These are phyloP conservation scores for Patagioenas fasciata DNA, from an alignment of 2,113 vertebrate genomes.

Conservation along the genomic window DNA sequence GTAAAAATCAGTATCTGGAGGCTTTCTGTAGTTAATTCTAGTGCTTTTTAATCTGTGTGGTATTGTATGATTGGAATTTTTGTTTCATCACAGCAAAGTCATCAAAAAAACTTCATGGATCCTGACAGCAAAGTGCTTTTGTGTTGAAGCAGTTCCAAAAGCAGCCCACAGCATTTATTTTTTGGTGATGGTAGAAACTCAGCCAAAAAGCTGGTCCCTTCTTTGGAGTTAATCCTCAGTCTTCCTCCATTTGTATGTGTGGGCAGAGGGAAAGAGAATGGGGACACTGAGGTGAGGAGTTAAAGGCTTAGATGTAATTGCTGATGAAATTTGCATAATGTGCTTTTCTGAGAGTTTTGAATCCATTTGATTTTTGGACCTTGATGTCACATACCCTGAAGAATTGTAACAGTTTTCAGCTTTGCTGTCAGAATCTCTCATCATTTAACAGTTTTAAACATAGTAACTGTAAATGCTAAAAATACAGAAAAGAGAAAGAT, in stretches of 20 bases:
- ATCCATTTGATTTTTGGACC: neutral
- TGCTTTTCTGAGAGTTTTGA: neutral
- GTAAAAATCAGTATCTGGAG: neutral
- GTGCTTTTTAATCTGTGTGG: conserved; percentile 1
- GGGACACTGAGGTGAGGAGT: neutral
- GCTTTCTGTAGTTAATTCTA: neutral
- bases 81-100: neutral
- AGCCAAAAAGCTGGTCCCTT: neutral
- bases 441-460: neutral
- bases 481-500: neutral
- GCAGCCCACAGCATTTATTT: conserved; percentile 20
- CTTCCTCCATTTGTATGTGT: neutral
- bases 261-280: neutral
- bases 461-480: neutral
- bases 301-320: neutral
- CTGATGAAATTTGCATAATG: neutral
- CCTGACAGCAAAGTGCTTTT: conserved; percentile 14
- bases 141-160: conserved; percentile 37
- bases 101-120: neutral
- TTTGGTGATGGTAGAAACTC: conserved; percentile 10
- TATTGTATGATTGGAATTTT: neutral
- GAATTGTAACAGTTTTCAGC: neutral
- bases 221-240: conserved; percentile 2
- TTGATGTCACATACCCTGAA: neutral
- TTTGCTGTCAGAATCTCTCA: neutral